Evolutionary conservation across 2,888 invertebrate genomes (phyloP).

Genomic region (Hydrotaea cyrtoneurina): DNA sequence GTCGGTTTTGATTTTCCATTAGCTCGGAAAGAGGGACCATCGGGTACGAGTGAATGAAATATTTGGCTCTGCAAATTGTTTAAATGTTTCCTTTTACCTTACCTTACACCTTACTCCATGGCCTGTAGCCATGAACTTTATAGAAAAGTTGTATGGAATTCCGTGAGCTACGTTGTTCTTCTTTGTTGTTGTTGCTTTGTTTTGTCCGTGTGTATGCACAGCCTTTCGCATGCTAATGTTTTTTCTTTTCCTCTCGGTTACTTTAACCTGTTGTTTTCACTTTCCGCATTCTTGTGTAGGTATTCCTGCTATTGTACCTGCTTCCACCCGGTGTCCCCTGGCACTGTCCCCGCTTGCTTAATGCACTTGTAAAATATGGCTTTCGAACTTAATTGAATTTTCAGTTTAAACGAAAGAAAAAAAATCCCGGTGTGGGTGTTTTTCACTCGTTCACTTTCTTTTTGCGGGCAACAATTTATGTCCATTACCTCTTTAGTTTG

Average conservation of each 20-base stretch:
- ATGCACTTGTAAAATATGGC: conserved; percentile 48
- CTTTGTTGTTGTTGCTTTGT: no score
- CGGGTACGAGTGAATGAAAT: not conserved
- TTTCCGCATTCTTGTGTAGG: not conserved
- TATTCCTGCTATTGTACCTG: not conserved
- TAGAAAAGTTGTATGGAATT: conserved; percentile 10
- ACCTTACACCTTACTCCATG: not conserved
- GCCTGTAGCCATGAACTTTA: conserved; percentile 1
- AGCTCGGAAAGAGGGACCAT: not conserved
- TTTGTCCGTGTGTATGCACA: not conserved
- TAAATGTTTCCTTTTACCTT: conserved; percentile 6
- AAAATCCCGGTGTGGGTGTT: not conserved
- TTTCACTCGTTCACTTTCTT: not conserved
- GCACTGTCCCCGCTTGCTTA: not conserved
- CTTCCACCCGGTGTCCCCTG: not conserved
- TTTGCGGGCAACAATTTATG: conserved; percentile 30
- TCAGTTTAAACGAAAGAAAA: conserved; percentile 28
- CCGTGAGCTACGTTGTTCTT: not conserved
- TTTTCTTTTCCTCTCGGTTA: not conserved
- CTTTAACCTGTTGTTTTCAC: not conserved
- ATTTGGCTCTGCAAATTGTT: conserved; percentile 10
- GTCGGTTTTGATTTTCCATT: not conserved
- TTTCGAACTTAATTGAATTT: conserved; percentile 45
- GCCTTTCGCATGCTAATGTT: conserved; percentile 36
- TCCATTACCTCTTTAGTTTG: conserved; percentile 41